phyloP scores from a whole-genome alignment of 1,140 invertebrate genomes.

The Sitophilus oryzae region DNA sequence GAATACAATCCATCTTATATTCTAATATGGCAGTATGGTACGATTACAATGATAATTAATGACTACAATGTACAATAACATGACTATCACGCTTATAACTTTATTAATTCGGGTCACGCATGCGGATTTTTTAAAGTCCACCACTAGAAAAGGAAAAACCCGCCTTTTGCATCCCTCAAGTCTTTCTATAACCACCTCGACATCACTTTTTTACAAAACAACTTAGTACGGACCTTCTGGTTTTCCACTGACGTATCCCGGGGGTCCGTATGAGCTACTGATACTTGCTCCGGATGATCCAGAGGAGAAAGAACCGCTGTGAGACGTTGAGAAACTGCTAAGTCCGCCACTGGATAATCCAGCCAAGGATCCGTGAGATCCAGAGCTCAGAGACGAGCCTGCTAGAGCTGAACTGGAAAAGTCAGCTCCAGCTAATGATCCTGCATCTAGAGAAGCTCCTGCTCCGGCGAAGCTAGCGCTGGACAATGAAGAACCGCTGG shows the following conservation, averaged over 20 bases:
- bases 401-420: conserved; percentile 26
- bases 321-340: conserved; percentile 21
- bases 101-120: no score
- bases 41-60: not conserved
- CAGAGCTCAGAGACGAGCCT: conserved; percentile 30
- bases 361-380: conserved; percentile 23
- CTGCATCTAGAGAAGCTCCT: conserved; percentile 34
- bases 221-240: conserved; percentile 34
- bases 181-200: conserved; percentile 1
- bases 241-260: conserved; percentile 44
- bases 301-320: conserved; percentile 16
- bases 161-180: not conserved
- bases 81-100: no score
- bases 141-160: conserved; percentile 3
- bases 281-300: conserved; percentile 43
- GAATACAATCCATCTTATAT: conserved; percentile 51
- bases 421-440: conserved; percentile 35
- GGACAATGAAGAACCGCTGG: conserved; percentile 40
- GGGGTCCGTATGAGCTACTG: conserved; percentile 58
- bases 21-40: conserved; percentile 21
- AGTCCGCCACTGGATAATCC: conserved; percentile 6
- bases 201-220: conserved; percentile 9
- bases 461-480: conserved; percentile 39
- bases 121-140: conserved; percentile 9
- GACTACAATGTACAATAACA: no score